Evolutionary conservation across 2,113 vertebrate species (phyloP), one percentile per base, ranked within the genome.

Genomic region (Hydropotes inermis): DNA sequence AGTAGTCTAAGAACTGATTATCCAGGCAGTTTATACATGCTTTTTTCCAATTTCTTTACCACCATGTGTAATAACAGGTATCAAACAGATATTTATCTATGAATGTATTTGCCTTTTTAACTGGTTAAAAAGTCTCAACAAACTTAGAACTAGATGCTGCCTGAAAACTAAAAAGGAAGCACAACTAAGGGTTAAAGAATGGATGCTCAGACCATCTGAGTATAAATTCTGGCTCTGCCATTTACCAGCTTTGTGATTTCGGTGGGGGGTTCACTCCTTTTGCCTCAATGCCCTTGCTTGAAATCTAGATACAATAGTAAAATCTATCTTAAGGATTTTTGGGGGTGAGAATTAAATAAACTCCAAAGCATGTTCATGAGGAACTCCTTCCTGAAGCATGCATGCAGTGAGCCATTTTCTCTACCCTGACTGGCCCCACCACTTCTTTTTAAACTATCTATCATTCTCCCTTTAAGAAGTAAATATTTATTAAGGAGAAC

Each of bases 1-100:
- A 64, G 17, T 27, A 87, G 11, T 52, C 30, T 76, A 88, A 94
- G 39, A 95, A 78, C 21, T 76, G 94, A 95, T 83, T 88, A 86
- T 9, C 12, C n/a, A 16, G 6, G 27, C 13, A 58, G 70, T 76
- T 89, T 87, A 70, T 3, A 27, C 6, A 93, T 3, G 7, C 6
- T 81, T 33, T 87, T 91, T 88, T 92, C 19, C 23, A 47, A 93
- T 81, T 78, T 89, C 57, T 74, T 28, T 10, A 84, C 36, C 28
- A 95, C 39, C 6, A 25, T 6, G 43, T 78, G 43, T 11, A 88
- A 12, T 74, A 91, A 52, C 17, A 82, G 36, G 39, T 33, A 47
- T 43, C 43, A 45, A 43, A 70, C 16, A 84, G 47, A 89, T 60
- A 21, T 27, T 67, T 91, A 92, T 52, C 57, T 81, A 55, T 43